Percentiles rank a stretch among this genome's conserved stretches.
These are phyloP conservation scores for Macropodus opercularis DNA, from an alignment of 2,797 vertebrate species.

Conservation along the genomic window DNA sequence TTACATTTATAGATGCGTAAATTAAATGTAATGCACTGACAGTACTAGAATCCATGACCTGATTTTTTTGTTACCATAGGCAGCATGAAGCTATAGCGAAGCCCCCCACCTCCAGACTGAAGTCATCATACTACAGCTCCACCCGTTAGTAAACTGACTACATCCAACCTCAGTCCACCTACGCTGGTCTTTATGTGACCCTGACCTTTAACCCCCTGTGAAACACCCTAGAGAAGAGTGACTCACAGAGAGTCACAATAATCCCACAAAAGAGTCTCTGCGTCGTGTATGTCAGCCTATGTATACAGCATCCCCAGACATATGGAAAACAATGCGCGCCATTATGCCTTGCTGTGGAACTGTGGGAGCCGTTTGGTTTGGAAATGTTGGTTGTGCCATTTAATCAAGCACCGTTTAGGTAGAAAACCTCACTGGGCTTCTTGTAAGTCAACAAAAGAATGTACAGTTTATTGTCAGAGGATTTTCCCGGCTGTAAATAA, in stretches of 20 bases:
- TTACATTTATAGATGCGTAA: too few species aligned
- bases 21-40: too few species aligned
- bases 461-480: conserved; percentile 32
- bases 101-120: too few species aligned
- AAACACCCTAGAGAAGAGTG: background rate
- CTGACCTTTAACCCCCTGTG: conserved; percentile 28
- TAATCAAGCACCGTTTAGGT: conserved; percentile 11
- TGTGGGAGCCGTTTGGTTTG: background rate
- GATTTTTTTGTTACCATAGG: too few species aligned
- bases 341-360: background rate
- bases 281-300: background rate
- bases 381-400: background rate
- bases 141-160: conserved; percentile 21
- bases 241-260: background rate
- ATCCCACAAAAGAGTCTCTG: conserved; percentile 1
- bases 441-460: conserved; percentile 9
- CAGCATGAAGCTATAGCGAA: conserved; percentile 21
- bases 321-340: background rate
- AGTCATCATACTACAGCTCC: too few species aligned
- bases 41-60: too few species aligned
- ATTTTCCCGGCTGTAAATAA: conserved; percentile 40
- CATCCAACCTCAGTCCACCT: background rate
- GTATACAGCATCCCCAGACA: background rate
- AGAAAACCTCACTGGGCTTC: background rate
- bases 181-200: background rate